A percentile compares a stretch with the other conserved stretches of the same genome.
Evolutionary conservation across 2,113 vertebrate species (phyloP).

Genomic region (Lota lota): DNA sequence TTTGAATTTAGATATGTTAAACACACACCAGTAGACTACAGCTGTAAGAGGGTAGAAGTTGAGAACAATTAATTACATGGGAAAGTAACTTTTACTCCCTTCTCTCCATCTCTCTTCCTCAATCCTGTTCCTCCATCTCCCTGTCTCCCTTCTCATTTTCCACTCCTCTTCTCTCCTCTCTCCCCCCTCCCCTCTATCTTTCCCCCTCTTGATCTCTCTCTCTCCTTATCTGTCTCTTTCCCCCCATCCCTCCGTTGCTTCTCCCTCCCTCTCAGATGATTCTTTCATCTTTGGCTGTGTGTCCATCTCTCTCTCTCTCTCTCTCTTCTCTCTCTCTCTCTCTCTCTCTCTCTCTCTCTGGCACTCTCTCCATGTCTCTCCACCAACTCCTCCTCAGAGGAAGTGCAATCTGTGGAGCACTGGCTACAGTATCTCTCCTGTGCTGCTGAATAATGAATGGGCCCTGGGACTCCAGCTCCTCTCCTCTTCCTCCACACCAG

Average conservation of each 20-base stretch:
- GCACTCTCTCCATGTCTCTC: background rate
- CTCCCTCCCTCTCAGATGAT: background rate
- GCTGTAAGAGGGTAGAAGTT: no score
- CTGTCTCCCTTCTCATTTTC: background rate
- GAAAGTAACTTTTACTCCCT: background rate
- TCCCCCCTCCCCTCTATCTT: background rate
- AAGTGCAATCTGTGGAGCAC: conserved; percentile 4
- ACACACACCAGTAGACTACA: no score
- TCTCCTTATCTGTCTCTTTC: background rate
- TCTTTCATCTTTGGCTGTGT: background rate
- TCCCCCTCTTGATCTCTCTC: background rate
- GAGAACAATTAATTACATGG: no score
- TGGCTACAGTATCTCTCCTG: background rate
- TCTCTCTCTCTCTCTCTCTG: conserved; percentile 5
- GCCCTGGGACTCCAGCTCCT: background rate
- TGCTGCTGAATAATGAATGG: conserved; percentile 1
- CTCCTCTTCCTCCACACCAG: background rate
- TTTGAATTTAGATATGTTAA: no score
- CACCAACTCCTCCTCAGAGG: conserved; percentile 12
- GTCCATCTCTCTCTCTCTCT: conserved; percentile 2
- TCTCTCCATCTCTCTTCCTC: background rate
- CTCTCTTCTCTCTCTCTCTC: conserved; percentile 6
- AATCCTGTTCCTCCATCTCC: background rate
- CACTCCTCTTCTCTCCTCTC: no score
- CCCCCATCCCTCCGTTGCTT: background rate